Conservation (phyloP, 2,888 invertebrate species). For the Folsomia candida region DNA sequence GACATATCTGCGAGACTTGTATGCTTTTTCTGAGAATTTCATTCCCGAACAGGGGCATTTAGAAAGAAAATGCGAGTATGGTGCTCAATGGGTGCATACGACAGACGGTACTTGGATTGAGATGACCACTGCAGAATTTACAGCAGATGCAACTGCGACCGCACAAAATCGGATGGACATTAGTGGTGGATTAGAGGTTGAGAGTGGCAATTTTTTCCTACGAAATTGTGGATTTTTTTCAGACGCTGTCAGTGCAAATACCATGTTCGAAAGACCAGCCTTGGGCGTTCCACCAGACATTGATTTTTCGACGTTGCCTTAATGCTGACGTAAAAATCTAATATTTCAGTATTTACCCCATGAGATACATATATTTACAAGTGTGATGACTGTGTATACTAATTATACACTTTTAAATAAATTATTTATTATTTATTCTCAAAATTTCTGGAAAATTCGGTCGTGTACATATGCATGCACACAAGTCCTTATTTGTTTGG, state of each 20-base stretch:
- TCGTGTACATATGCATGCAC: too few species aligned
- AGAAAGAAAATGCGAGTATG: constrained; percentile 32
- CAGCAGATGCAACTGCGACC: constrained; percentile 38
- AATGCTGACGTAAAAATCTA: too few species aligned
- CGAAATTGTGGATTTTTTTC: constrained; percentile 46
- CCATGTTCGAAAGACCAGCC: background rate
- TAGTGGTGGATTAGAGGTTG: constrained; percentile 33
- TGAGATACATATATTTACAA: too few species aligned
- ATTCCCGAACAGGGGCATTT: constrained; percentile 38
- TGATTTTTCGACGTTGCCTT: constrained; percentile 5
- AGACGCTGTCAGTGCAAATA: background rate
- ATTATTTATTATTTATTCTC: too few species aligned
- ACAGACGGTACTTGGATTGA: constrained; percentile 36
- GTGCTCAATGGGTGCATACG: constrained; percentile 39
- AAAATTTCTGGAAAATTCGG: too few species aligned
- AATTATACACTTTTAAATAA: too few species aligned
- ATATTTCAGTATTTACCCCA: too few species aligned
- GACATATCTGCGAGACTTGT: constrained; percentile 24
- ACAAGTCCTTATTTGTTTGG: too few species aligned
- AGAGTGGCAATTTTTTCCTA: constrained; percentile 30
- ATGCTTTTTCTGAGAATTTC: constrained; percentile 47
- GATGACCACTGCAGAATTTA: constrained; percentile 33
- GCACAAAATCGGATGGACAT: constrained; percentile 35
- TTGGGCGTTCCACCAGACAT: background rate
- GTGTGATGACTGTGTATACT: too few species aligned